Percentiles rank a stretch among this genome's conserved stretches.
Evolutionary conservation across 2,797 vertebrate species (phyloP).

Genomic region (Eremophila alpestris): DNA sequence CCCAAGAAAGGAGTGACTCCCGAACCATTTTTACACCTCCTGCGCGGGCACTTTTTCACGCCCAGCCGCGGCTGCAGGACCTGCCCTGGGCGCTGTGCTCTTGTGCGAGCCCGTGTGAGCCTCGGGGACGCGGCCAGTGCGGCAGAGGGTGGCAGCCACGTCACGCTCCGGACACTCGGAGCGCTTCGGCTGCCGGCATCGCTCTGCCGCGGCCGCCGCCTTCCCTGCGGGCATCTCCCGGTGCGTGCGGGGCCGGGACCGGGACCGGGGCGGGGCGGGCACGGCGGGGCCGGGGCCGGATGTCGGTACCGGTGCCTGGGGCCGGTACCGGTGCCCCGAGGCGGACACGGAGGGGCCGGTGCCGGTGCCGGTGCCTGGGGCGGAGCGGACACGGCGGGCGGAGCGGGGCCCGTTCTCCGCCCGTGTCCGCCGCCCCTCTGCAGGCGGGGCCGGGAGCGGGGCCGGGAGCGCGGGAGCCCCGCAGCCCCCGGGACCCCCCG

Average conservation of each 20-base stretch:
- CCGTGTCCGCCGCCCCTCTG: neutral
- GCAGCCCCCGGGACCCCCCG: neutral
- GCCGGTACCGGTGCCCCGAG: too few species aligned
- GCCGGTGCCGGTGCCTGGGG: too few species aligned
- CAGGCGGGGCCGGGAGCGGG: neutral
- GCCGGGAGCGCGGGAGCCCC: neutral
- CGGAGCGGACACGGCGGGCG: neutral
- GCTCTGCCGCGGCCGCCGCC: neutral
- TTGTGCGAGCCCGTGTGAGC: neutral
- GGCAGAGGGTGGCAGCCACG: neutral
- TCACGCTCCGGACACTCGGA: fast-evolving
- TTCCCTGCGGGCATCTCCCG: neutral
- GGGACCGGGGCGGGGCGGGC: too few species aligned
- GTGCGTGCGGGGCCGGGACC: neutral
- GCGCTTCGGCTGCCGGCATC: neutral
- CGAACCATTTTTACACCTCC: fast-evolving
- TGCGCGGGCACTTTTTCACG: fast-evolving
- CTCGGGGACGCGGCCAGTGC: neutral
- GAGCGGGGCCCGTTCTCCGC: neutral
- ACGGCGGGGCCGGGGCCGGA: too few species aligned
- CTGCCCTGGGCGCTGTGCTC: fast-evolving
- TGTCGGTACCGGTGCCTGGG: too few species aligned
- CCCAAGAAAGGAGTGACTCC: neutral
- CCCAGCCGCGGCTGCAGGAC: fast-evolving
- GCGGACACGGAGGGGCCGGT: too few species aligned